A percentile compares a stretch with the other conserved stretches of the same genome.
These are phyloP conservation scores for Nysson spinosus DNA, from an alignment of 2,888 invertebrate genomes.

Conservation along the genomic window DNA sequence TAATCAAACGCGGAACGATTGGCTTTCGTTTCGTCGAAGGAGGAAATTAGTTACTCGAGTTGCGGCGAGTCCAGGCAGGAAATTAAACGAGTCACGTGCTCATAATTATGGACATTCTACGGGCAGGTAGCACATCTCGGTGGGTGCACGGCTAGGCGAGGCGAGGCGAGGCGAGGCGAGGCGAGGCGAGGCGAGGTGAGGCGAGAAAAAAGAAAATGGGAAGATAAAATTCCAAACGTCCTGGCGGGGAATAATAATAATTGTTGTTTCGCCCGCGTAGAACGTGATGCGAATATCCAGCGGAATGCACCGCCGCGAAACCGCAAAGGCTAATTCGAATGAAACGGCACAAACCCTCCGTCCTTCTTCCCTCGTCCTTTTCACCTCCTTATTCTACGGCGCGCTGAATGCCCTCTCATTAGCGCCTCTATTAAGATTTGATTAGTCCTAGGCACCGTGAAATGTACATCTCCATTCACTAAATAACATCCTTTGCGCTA, in stretches of 20 bases:
- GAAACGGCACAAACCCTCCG: slow-evolving; percentile 29
- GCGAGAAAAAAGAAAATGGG: slow-evolving; percentile 5
- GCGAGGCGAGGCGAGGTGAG: slow-evolving; percentile 17
- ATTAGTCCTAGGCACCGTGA: slow-evolving; percentile 68
- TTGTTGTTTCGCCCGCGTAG: slow-evolving; percentile 62
- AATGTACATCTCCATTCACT: slow-evolving; percentile 59
- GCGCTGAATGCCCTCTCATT: slow-evolving; percentile 71
- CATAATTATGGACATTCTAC: slow-evolving; percentile 71
- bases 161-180: slow-evolving; percentile 27
- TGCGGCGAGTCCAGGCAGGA: slow-evolving; percentile 64
- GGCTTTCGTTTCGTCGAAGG: slow-evolving; percentile 33
- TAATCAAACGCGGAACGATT: slow-evolving; percentile 40
- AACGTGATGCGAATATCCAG: slow-evolving; percentile 71
- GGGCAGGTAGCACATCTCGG: slow-evolving; percentile 28
- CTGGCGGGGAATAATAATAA: slow-evolving; percentile 65
- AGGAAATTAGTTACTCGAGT: slow-evolving; percentile 67
- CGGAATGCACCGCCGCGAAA: slow-evolving; percentile 59
- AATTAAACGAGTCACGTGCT: slow-evolving; percentile 75
- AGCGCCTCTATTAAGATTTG: slow-evolving; percentile 75
- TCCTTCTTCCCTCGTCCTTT: slow-evolving; percentile 17
- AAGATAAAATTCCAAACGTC: slow-evolving; percentile 63
- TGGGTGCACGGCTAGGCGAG: slow-evolving; percentile 23
- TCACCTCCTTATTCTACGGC: slow-evolving; percentile 42
- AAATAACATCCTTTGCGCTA: slow-evolving; percentile 60
- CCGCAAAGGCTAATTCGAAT: slow-evolving; percentile 66